A percentile compares a stretch with the other conserved stretches of the same genome.
Evolutionary conservation across 1,140 invertebrate genomes (phyloP).

Genomic region (Leptinotarsa undecemlineata): DNA sequence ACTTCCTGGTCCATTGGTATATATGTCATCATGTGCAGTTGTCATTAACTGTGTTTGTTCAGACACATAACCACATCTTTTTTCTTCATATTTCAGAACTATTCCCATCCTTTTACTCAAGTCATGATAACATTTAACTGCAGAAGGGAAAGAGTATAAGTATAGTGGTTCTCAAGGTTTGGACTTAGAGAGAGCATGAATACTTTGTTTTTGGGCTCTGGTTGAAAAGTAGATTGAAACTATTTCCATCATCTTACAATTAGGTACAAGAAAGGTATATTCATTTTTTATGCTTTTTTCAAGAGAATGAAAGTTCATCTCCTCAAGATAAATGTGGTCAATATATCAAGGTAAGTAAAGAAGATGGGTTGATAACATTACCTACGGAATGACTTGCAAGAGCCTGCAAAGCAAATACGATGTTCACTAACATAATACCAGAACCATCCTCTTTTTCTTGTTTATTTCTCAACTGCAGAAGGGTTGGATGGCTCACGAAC

Average conservation of each 20-base stretch:
- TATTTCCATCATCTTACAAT: too few species aligned
- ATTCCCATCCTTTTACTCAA: constrained; percentile 88
- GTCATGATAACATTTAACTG: constrained; percentile 92
- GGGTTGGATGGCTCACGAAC: constrained; percentile 91
- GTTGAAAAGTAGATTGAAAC: too few species aligned
- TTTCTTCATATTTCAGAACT: constrained; percentile 88
- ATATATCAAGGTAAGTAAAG: too few species aligned
- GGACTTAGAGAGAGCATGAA: too few species aligned
- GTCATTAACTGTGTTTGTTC: constrained; percentile 90
- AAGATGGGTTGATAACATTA: constrained; percentile 37
- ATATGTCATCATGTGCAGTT: constrained; percentile 67
- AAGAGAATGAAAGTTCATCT: too few species aligned
- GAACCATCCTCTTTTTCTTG: constrained; percentile 66
- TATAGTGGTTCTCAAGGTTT: not conserved
- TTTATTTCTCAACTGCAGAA: constrained; percentile 67
- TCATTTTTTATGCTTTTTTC: too few species aligned
- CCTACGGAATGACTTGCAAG: constrained; percentile 86
- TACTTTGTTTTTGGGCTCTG: too few species aligned
- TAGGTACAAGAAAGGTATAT: too few species aligned
- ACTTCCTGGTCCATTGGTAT: constrained; percentile 56
- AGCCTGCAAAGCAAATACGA: constrained; percentile 90
- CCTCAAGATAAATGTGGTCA: too few species aligned
- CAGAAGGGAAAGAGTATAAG: constrained; percentile 24
- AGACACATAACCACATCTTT: constrained; percentile 84
- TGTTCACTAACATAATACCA: constrained; percentile 83